Base-by-base conservation (phyloP, 2,113 vertebrate genomes). In the Danionella cerebrum region DNA sequence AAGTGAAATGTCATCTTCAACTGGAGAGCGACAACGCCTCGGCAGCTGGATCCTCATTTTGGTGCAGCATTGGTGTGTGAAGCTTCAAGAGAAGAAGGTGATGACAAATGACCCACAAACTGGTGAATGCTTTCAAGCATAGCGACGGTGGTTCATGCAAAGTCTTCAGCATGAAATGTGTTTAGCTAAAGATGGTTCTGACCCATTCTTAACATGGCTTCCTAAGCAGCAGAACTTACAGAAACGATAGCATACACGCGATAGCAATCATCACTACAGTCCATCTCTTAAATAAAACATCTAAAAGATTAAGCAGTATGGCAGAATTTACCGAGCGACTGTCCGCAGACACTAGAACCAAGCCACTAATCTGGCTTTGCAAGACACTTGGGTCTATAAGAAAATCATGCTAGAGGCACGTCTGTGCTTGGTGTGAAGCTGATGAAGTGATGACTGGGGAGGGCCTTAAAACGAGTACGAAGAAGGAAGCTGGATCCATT, bases 121-220 rank as follows among this genome's bases (percentile, higher is more conserved):
- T 12, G 50, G 69, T 69, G 22, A 41, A 44, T 5, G 8, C n/a
- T 42, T 67, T 67, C 60, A 75, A 71, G 64, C 63, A 63, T 67
- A 44, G 53, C 67, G 57, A 67, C 50, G 63, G 48, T 64, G 65
- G 51, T 39, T 50, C 73, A 75, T 75, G 73, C 73, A 75, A 64
- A 71, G 53, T 58, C 47, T 60, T 48, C 54, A 64, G 41, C 31
- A 27, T 18, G 50, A 74, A 60, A 63, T 12, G 13, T 65, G 36
- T 22, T 16, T 59, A 65, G 41, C 38, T 66, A 53, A 65, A 47
- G 19, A 44, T 2, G 16, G 9, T 22, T 57, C 38, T 60, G 57
- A 74, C 50, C 69, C n/a, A 48, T 60, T 70, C 45, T 9, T 48
- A 22, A 50, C 47, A 7, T 5, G 42, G 63, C 36, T 36, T 51